phyloP scores from a whole-genome alignment of 2,888 invertebrate genomes.

The Schizaphis graminum region DNA sequence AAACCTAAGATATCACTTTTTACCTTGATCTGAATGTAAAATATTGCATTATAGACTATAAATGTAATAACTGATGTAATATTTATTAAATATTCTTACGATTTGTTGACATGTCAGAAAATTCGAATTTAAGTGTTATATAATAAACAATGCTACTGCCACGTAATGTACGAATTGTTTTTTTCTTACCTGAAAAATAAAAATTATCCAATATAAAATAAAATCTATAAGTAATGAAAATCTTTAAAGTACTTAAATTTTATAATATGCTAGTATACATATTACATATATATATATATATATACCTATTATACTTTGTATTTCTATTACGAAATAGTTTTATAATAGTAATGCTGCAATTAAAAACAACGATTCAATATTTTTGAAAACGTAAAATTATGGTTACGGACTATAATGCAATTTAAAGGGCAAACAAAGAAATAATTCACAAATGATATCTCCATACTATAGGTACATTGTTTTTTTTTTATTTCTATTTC shows the following conservation, averaged over 20 bases:
- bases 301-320: neutral
- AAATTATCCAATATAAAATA: neutral
- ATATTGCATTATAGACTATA: neutral
- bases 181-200: slow-evolving; percentile 41
- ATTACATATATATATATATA: too few relatives aligned
- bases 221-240: neutral
- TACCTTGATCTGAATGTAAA: neutral
- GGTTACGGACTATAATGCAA: neutral
- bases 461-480: neutral
- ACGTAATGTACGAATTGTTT: neutral
- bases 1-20: neutral
- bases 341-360: neutral
- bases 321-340: neutral
- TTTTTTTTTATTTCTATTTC: neutral
- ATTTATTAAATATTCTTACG: slow-evolving; percentile 11
- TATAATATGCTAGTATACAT: too few relatives aligned
- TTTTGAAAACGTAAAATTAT: neutral
- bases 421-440: neutral
- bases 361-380: neutral
- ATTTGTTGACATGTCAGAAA: neutral
- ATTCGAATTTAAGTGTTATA: neutral
- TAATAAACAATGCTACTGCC: neutral
- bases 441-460: neutral
- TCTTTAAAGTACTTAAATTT: neutral
- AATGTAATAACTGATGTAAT: neutral